These are phyloP conservation scores for Mormoops blainvillei DNA, from an alignment of 2,113 vertebrate genomes.

Conservation along the genomic window DNA sequence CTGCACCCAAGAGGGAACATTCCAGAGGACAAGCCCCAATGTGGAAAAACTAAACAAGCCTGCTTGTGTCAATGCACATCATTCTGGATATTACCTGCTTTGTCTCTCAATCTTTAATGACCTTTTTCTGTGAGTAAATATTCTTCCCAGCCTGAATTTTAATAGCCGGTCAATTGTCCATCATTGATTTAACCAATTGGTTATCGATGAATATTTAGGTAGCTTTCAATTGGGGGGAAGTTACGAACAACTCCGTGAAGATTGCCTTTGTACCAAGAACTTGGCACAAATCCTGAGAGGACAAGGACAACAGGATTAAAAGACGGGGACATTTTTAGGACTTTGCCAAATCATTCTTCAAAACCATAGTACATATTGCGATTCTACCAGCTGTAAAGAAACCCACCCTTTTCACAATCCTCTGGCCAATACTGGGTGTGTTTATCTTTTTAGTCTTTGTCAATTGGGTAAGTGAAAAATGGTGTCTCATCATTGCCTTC, in stretches of 20 bases:
- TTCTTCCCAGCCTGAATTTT: neutral
- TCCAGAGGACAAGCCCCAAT: neutral
- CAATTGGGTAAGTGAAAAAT: neutral
- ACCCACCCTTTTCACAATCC: neutral
- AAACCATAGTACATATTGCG: neutral
- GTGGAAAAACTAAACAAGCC: neutral
- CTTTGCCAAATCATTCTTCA: neutral
- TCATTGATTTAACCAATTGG: neutral
- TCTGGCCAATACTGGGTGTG: neutral
- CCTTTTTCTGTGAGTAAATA: neutral
- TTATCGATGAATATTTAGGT: neutral
- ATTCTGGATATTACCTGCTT: neutral
- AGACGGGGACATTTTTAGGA: neutral
- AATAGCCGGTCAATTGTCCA: neutral
- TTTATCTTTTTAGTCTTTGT: constrained; percentile 1
- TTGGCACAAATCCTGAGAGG: neutral
- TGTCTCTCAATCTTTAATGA: neutral
- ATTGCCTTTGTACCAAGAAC: neutral
- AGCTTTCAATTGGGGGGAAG: neutral
- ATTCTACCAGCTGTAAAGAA: neutral
- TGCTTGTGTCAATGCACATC: neutral
- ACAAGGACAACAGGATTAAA: neutral
- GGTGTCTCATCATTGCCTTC: neutral
- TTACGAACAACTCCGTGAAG: neutral
- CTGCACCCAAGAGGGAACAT: neutral